Conservation (phyloP, 2,797 vertebrate genomes). For the Chelon labrosus region DNA sequence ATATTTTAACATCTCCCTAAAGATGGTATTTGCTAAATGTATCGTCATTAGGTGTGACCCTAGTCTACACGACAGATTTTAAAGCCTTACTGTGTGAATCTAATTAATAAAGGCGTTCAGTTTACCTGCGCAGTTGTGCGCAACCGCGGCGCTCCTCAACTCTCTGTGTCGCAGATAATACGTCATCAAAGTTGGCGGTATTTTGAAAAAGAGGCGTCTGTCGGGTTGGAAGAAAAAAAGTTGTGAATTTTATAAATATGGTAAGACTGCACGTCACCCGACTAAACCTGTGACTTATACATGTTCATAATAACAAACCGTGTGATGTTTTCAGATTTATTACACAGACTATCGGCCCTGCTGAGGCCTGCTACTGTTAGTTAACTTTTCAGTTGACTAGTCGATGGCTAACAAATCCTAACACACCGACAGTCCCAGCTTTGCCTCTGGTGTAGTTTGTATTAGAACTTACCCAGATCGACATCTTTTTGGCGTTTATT, state of each 20-base stretch:
- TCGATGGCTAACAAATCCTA: background rate
- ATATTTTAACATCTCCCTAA: too few species aligned
- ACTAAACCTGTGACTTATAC: rapidly evolving
- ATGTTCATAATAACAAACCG: rapidly evolving
- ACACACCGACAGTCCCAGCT: too few species aligned
- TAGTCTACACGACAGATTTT: background rate
- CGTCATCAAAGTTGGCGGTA: constrained; percentile 79
- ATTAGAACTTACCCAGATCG: background rate
- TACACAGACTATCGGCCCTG: background rate
- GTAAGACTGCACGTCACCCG: constrained; percentile 35
- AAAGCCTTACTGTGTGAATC: background rate
- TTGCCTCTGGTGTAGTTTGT: background rate
- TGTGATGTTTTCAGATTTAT: rapidly evolving
- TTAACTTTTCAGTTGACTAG: background rate
- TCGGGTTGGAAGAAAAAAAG: constrained; percentile 1
- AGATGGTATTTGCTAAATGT: too few species aligned
- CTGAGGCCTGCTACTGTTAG: background rate
- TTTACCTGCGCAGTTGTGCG: constrained; percentile 31
- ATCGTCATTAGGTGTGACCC: too few species aligned
- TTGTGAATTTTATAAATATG: constrained; percentile 45
- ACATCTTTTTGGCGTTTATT: background rate
- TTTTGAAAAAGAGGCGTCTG: constrained; percentile 66
- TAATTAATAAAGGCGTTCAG: background rate
- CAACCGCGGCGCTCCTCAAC: constrained; percentile 36
- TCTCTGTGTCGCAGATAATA: constrained; percentile 5